phyloP scores from a whole-genome alignment of 2,113 vertebrate genomes.

The Atherinomorus stipes region DNA sequence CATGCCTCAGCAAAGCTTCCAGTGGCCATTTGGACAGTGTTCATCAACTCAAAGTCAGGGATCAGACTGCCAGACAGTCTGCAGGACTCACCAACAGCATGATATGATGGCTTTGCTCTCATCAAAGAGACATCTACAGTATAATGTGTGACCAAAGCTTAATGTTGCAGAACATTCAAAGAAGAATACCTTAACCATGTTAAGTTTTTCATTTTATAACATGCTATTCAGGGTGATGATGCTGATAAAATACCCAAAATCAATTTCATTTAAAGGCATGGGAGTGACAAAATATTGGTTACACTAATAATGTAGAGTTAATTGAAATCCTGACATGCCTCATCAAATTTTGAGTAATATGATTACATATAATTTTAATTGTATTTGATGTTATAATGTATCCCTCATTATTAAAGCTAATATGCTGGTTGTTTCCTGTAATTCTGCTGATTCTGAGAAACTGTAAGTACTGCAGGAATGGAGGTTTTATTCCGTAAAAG shows the following conservation, averaged over 20 bases:
- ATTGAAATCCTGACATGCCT: background rate
- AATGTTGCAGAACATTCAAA: background rate
- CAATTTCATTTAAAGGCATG: background rate
- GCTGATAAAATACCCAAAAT: background rate
- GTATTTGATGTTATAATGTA: background rate
- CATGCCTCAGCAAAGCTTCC: slow-evolving; percentile 13
- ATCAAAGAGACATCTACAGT: background rate
- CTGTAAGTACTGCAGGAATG: slow-evolving; percentile 3
- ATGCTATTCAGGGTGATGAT: background rate
- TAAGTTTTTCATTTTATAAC: background rate
- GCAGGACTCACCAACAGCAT: slow-evolving; percentile 12
- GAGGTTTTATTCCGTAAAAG: slow-evolving; percentile 8
- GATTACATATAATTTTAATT: background rate
- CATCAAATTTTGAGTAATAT: background rate
- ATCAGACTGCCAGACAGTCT: slow-evolving; percentile 17
- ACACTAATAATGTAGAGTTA: background rate
- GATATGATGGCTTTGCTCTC: slow-evolving; percentile 1
- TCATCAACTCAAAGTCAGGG: slow-evolving; percentile 39
- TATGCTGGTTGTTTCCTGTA: background rate
- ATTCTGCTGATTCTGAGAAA: background rate
- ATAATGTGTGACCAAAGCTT: background rate
- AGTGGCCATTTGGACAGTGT: slow-evolving; percentile 27
- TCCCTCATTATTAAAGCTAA: background rate
- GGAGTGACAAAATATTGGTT: background rate
- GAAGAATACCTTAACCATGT: background rate